Evolutionary conservation across 92 coral and sea anemone species (phyloP).

Genomic region (Montipora capitata): DNA sequence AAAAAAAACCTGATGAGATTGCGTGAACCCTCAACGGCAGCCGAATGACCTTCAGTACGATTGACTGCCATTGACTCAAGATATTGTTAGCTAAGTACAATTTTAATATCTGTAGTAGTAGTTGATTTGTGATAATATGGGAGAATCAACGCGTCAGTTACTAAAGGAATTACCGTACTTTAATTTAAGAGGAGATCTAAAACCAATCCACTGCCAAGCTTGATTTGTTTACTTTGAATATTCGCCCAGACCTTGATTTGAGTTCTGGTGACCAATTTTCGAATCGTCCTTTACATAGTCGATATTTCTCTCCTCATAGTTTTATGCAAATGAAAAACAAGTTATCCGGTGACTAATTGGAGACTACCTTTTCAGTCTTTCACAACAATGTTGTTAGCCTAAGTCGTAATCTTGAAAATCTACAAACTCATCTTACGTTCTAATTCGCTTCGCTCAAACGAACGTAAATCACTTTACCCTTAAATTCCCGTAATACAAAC

Average conservation of each 20-base stretch:
- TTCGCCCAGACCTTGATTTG: background rate
- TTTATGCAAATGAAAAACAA: background rate
- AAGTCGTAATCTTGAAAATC: slow-evolving; percentile 24
- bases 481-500: too few species aligned
- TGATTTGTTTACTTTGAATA: slow-evolving; percentile 41
- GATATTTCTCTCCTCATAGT: background rate
- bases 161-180: slow-evolving; percentile 44
- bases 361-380: background rate
- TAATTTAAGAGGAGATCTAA: slow-evolving; percentile 37
- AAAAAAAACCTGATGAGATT: background rate
- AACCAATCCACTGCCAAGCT: slow-evolving; percentile 21
- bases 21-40: too few species aligned
- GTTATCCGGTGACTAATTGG: background rate
- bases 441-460: too few species aligned
- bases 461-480: too few species aligned
- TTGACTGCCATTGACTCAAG: too few species aligned
- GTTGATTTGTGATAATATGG: slow-evolving; percentile 27
- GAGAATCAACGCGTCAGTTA: slow-evolving; percentile 35
- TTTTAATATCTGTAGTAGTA: slow-evolving; percentile 9
- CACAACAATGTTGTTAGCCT: slow-evolving; percentile 24
- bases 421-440: slow-evolving; percentile 25
- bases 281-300: background rate
- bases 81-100: slow-evolving; percentile 6
- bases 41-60: too few species aligned
- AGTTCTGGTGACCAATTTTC: background rate